Conservation (phyloP, 1,140 invertebrate species). For the Antheraea pernyi region DNA sequence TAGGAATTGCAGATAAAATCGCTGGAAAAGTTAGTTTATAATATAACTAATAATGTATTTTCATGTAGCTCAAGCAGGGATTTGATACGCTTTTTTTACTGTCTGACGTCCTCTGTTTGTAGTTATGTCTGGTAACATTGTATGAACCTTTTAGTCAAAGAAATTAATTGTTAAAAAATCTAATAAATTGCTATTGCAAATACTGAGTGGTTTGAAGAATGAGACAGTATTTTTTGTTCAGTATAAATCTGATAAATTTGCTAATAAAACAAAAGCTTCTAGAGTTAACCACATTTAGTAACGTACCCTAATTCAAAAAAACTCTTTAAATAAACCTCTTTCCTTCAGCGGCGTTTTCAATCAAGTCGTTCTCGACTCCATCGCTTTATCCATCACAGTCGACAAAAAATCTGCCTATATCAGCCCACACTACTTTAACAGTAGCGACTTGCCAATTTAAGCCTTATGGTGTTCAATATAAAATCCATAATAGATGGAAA, state of each 20-base stretch:
- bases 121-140: no score
- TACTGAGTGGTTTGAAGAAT: no score
- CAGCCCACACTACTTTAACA: slow-evolving; percentile 31
- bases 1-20: no score
- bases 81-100: no score
- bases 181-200: no score
- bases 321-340: slow-evolving; percentile 12
- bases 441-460: slow-evolving; percentile 8
- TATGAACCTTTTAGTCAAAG: no score
- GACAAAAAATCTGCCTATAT: slow-evolving; percentile 65
- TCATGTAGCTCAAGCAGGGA: no score
- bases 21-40: no score
- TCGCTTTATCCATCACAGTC: slow-evolving; percentile 58
- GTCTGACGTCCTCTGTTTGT: no score
- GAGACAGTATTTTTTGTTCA: slow-evolving; percentile 4
- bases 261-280: slow-evolving; percentile 6
- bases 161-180: no score
- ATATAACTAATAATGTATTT: no score
- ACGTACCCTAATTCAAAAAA: neutral
- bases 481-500: slow-evolving; percentile 26
- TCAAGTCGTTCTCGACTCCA: slow-evolving; percentile 48
- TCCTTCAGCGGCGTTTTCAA: slow-evolving; percentile 56
- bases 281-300: neutral
- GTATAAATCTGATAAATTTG: neutral
- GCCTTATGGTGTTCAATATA: slow-evolving; percentile 16